Evolutionary conservation across 2,797 vertebrate genomes (phyloP).

Genomic region (Siniperca undulata): DNA sequence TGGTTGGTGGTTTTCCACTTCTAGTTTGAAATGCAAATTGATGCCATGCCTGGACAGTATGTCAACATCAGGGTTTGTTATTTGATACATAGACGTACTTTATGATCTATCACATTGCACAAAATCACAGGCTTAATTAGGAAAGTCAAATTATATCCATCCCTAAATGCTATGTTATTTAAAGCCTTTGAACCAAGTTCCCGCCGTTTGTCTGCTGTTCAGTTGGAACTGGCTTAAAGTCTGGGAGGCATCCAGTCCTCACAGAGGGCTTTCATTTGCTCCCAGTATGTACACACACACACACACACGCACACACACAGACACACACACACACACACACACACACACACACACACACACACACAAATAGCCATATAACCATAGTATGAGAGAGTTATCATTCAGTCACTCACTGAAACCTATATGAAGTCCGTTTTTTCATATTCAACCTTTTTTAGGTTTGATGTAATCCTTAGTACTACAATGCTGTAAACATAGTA

Average conservation of each 20-base stretch:
- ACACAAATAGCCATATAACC: constrained; percentile 51
- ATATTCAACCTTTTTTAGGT: constrained; percentile 40
- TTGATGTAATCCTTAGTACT: constrained; percentile 66
- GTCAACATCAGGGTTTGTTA: constrained; percentile 33
- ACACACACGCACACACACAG: constrained; percentile 21
- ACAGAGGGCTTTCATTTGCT: constrained; percentile 79
- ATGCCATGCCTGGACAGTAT: constrained; percentile 37
- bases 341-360: constrained; percentile 9
- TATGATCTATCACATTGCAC: constrained; percentile 65
- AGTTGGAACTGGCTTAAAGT: constrained; percentile 61
- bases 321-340: constrained; percentile 5
- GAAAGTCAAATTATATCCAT: constrained; percentile 76
- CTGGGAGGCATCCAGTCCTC: constrained; percentile 71
- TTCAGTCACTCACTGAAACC: constrained; percentile 28
- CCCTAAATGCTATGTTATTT: constrained; percentile 78
- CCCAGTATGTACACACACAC: constrained; percentile 41
- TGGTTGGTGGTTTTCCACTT: constrained; percentile 49
- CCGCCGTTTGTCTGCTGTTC: constrained; percentile 58
- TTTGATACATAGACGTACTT: constrained; percentile 48
- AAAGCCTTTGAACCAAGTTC: constrained; percentile 74
- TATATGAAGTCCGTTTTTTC: constrained; percentile 50
- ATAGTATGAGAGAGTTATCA: constrained; percentile 48
- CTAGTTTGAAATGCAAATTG: constrained; percentile 54
- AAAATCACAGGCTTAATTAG: constrained; percentile 74
- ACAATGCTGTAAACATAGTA: constrained; percentile 58